Conservation (phyloP, 1,140 invertebrate genomes). For the Aphelinus certus region DNA sequence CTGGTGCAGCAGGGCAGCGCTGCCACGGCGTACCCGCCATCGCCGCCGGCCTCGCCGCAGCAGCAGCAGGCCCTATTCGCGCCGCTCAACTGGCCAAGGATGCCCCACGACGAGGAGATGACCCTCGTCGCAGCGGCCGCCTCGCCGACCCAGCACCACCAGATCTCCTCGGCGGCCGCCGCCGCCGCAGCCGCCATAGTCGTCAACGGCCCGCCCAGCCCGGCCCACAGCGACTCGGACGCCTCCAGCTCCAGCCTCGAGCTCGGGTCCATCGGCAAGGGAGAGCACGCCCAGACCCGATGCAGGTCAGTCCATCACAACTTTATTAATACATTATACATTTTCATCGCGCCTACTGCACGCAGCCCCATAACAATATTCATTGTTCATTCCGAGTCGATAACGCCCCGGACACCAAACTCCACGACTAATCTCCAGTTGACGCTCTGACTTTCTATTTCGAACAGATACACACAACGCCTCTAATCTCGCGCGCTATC, state of each 20-base stretch:
- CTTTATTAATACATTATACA: too few relatives aligned
- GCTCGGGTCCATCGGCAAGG: constrained; percentile 57
- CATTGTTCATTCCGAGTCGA: too few relatives aligned
- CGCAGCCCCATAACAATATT: too few relatives aligned
- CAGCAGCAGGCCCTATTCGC: constrained; percentile 51
- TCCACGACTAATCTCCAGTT: too few relatives aligned
- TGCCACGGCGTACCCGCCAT: background rate
- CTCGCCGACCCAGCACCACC: constrained; percentile 50
- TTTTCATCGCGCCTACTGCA: too few relatives aligned
- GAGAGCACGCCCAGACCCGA: constrained; percentile 60
- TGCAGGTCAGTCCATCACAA: constrained; percentile 54
- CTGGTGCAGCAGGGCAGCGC: constrained; percentile 1
- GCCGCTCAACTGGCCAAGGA: constrained; percentile 52
- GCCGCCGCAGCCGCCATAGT: constrained; percentile 37
- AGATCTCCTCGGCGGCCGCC: constrained; percentile 32
- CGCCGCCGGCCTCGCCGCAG: constrained; percentile 43
- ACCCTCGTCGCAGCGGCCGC: constrained; percentile 41
- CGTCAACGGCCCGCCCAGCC: constrained; percentile 57
- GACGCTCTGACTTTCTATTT: too few relatives aligned
- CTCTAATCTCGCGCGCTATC: too few relatives aligned
- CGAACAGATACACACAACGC: too few relatives aligned
- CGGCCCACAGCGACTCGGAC: constrained; percentile 63
- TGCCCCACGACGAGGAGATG: constrained; percentile 57
- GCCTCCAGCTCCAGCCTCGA: constrained; percentile 63
- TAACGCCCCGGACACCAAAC: too few relatives aligned